Base-by-base conservation (phyloP, 2,888 invertebrate species). In the Euclidia mi region DNA sequence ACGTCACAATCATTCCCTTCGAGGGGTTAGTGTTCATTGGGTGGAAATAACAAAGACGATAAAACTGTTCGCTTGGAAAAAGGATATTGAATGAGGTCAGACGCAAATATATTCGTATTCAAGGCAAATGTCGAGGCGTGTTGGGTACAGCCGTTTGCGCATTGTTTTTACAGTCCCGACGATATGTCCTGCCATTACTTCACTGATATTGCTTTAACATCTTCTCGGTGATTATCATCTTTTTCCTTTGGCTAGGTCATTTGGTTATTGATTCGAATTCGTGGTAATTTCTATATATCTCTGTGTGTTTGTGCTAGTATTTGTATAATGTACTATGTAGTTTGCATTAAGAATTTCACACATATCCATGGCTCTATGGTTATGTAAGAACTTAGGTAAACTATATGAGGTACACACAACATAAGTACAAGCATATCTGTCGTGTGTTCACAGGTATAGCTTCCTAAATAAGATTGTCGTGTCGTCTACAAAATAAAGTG, bases 41-140 rank as follows among this genome's bases (percentile, higher is more conserved):
- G 89, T 91, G 91, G 91, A 92, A 92, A 90, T 92, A 92, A 91
- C 92, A 91, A 90, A 92, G 90, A 88, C 90, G 91, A 92, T 92
- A 92, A 93, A 92, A 92, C 85, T 90, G 88, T 91, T 92, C 91
- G 85, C 83, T 91, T 80, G 93, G 92, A 92, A 92, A 92, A 92
- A 89, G 91, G 92, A 91, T 92, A 92, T 93, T 91, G 91, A 91
- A 93, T 89, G 89, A 90, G 92, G 92, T 91, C 92, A 91, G 84
- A 88, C 87, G 84, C 88, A 90, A 87, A 92, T 90, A 88, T 89
- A 90, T 91, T 89, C 88, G 81, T 84, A 87, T 86, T 87, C 83
- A 84, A 88, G 83, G 87, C 86, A 88, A 92, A 90, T 88, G 87
- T 87, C 83, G 84, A 87, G 85, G 86, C 86, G 86, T 84, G 85